Evolutionary conservation across 2,113 vertebrate species (phyloP), one percentile per base, ranked within the genome.

Genomic region (Dasyurus viverrinus): DNA sequence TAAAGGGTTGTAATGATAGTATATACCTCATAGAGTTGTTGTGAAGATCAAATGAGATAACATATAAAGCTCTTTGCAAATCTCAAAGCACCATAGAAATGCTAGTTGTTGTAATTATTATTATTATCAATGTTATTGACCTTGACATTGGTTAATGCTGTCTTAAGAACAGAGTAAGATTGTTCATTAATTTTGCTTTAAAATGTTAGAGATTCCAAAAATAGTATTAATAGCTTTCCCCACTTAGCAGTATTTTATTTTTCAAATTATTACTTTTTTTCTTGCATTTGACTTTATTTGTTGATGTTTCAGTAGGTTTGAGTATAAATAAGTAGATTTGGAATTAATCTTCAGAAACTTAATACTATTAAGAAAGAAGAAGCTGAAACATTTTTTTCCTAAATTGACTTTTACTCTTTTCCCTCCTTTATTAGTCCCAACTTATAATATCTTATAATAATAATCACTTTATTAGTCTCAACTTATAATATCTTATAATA

Each of bases 401-500:
- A 12, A 0, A n/a, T 24, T 52, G 90, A 2, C 30, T 22, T 94
- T 96, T 89, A 48, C 24, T n/a, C 24, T 94, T 96, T 84, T 48
- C 36, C 1, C 54, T 84, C 2, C 10, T 55, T 97, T 94, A 48
- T 24, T 54, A 24, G 91, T 76, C 30, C 55, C 90, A 90, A 4
- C 46, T 12, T 52, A 27, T 90, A 54, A n/a, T 84, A 54, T 93
- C 92, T 47, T 76, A 76, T n/a, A n/a, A n/a, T n/a, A n/a, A n/a
- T n/a, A n/a, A n/a, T n/a, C n/a, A n/a, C 10, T 55, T 97, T 94
- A 48, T 24, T 54, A 24, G 91, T 76, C 30, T 53, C 90, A 90
- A 4, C 46, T 12, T 52, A 27, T 90, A 54, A n/a, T 84, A 54
- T 93, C 92, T 47, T 76, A 76, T n/a, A n/a, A n/a, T n/a, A n/a